Base-by-base conservation (phyloP, 2,888 invertebrate species). In the Drosophila yooni region DNA sequence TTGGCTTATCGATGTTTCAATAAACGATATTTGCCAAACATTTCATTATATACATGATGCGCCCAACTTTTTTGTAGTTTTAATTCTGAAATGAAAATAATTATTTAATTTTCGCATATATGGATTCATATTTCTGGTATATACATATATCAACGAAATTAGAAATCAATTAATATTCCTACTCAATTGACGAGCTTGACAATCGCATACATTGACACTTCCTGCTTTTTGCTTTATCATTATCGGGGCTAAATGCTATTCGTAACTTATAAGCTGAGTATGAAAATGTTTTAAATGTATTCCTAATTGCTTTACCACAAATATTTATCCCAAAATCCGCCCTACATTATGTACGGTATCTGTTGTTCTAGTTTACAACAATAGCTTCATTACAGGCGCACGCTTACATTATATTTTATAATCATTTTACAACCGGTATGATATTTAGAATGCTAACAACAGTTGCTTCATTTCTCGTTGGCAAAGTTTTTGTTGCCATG, bases 371-470 rank as follows among this genome's bases (percentile, higher is more conserved):
- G 38, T 21, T 38, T 15, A 46, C 15, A 46, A 18, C 43, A 62
- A 66, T 56, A 58, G 73, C 51, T 66, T 61, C 72, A 66, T 66
- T 54, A 53, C 43, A 33, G 59, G 21, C 38, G 50, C 43, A 59
- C 57, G 61, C 67, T 69, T 54, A 79, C 81, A 89, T 90, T 89
- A 90, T 78, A 72, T 86, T 89, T 90, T 90, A 90, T 90, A 90
- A 90, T 90, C 81, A 89, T 89, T 89, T 90, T 81, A 90, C 83
- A 90, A 76, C 84, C 87, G 79, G 87, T 89, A 83, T 88, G 86
- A 85, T 86, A 78, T 80, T 90, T 80, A 77, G 83, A 90, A 82
- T 88, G 72, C 65, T 72, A 69, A 74, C 83, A 65, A 86, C 88
- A 84, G 83, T 85, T 85, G 79, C 82, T 76, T 79, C 88, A 84